Base-by-base conservation (phyloP, 2,113 vertebrate genomes). In the Amia ocellicauda region DNA sequence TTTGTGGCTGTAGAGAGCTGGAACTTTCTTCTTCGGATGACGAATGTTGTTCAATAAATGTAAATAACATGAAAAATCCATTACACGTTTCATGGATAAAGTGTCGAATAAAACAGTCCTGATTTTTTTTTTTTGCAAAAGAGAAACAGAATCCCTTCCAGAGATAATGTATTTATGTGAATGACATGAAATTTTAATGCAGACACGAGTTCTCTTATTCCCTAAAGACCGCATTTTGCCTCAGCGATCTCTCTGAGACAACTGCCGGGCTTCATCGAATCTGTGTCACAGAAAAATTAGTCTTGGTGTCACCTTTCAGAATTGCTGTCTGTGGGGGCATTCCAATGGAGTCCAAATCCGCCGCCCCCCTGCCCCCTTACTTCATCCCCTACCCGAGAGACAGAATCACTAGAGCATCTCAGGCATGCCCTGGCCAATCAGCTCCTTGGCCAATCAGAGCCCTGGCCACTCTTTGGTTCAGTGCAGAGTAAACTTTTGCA, bases 11-110 rank as follows among this genome's bases (percentile, higher is more conserved):
- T 16, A 26, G 20, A 42, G 53, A 54, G 16, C 3, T 53, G 22
- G 36, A 53, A 3, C 23, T 8, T 54, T 16, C 41, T 49, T 24
- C 36, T 23, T 19, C 36, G 24, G 50, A 63, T 27, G 23, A 54
- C 22, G 49, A 29, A 26, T 20, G 29, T 19, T 54, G 61, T 54
- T 24, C 24, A 26, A 28, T 54, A 54, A 54, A 26, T 23, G 26
- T 54, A 52, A 22, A 53, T 41, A 40, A 63, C 50, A 61, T 24
- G 59, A 20, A 31, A 61, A 61, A 61, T 41, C 31, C 23, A 62
- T 40, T 28, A 62, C 23, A 22, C 29, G 13, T 27, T 22, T 63
- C 41, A 16, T n/a, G 36, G 61, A 36, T 24, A 17, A 28, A 23
- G 49, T 9, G 49, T n/a, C n/a, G n/a, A n/a, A 29, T 16, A 42